phyloP scores from a whole-genome alignment of 2,888 invertebrate species.

The Neoscelio sp. region DNA sequence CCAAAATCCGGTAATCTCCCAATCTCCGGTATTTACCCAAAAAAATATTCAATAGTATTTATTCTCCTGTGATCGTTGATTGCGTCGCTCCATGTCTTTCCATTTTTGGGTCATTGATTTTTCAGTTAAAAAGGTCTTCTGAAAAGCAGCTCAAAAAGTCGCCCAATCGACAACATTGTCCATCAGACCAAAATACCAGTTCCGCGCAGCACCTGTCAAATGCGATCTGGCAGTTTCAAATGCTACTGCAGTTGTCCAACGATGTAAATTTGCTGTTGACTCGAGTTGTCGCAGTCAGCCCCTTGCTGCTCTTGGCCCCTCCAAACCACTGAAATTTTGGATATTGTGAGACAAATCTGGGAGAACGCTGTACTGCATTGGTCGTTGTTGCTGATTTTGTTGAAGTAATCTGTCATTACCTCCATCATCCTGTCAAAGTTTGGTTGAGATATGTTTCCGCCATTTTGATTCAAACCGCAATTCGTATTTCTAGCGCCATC shows the following conservation, averaged over 20 bases:
- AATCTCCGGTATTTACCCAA: conserved; percentile 12
- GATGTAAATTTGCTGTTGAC: conserved; percentile 35
- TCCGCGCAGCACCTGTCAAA: conserved; percentile 33
- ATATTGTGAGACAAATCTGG: conserved; percentile 27
- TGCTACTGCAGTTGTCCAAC: conserved; percentile 54
- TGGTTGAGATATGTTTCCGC: too few species aligned
- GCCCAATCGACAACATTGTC: conserved; percentile 45
- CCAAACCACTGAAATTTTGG: conserved; percentile 8
- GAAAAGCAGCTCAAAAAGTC: conserved; percentile 36
- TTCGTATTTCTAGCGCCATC: too few species aligned
- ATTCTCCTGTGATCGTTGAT: conserved; percentile 13
- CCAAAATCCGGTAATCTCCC: background rate
- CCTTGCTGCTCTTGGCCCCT: conserved; percentile 1
- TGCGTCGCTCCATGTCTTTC: conserved; percentile 26
- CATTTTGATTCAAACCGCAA: too few species aligned
- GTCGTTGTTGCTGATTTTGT: too few species aligned
- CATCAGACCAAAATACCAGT: conserved; percentile 35
- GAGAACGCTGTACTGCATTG: conserved; percentile 7
- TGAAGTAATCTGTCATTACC: too few species aligned
- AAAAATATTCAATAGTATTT: conserved; percentile 36
- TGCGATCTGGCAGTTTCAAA: conserved; percentile 62
- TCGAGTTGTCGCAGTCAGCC: conserved; percentile 40
- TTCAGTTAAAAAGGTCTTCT: conserved; percentile 13
- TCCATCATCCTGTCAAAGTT: too few species aligned
- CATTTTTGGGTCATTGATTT: conserved; percentile 37